Conservation (phyloP, 2,888 invertebrate species). For the Plagodis dolabraria region DNA sequence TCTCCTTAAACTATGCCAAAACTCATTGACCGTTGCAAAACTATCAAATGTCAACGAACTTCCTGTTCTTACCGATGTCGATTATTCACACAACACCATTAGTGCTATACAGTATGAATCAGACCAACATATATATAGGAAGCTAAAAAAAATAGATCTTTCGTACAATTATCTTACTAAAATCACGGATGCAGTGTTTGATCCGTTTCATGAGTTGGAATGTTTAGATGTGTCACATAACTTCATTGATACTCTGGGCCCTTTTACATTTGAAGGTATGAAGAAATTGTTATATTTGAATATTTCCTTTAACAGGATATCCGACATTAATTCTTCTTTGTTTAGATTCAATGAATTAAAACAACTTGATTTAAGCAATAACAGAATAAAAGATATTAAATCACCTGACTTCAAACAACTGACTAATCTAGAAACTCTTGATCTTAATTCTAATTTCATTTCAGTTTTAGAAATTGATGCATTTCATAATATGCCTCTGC, state of each 20-base stretch:
- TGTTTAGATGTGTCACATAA: conserved; percentile 63
- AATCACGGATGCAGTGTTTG: conserved; percentile 54
- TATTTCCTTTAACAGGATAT: conserved; percentile 57
- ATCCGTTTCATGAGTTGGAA: conserved; percentile 47
- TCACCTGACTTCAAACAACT: conserved; percentile 52
- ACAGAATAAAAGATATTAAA: conserved; percentile 50
- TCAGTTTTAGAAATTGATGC: conserved; percentile 43
- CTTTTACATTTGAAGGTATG: conserved; percentile 60
- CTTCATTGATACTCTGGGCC: conserved; percentile 47
- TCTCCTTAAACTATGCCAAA: conserved; percentile 53
- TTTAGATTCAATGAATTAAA: conserved; percentile 56
- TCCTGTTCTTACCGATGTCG: conserved; percentile 44
- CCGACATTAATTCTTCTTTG: conserved; percentile 55
- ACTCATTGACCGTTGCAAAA: conserved; percentile 47
- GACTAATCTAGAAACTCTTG: conserved; percentile 44
- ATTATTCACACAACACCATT: conserved; percentile 63
- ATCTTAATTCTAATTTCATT: conserved; percentile 57
- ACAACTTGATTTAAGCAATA: conserved; percentile 54
- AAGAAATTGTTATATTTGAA: conserved; percentile 52
- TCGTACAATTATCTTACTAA: conserved; percentile 56
- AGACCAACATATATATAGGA: conserved; percentile 21
- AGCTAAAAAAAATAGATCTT: conserved; percentile 52
- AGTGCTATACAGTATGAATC: conserved; percentile 38
- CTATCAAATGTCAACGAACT: conserved; percentile 48
- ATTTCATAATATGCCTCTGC: conserved; percentile 44